Percentiles rank a stretch among this genome's conserved stretches.
Evolutionary conservation across 2,888 invertebrate species (phyloP).

Genomic region (Dexiosoma caninum): DNA sequence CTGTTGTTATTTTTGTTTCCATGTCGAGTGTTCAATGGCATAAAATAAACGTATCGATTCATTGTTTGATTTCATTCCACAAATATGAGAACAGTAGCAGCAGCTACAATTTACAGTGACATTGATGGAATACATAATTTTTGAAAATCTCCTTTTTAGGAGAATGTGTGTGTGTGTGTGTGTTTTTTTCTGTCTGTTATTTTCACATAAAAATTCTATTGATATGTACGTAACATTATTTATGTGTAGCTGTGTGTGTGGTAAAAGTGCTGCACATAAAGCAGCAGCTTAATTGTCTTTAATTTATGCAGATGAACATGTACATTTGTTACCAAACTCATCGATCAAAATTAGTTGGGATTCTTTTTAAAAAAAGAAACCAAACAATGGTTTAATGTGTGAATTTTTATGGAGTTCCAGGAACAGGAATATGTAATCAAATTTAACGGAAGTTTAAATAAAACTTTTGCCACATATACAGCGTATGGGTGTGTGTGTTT

Average conservation of each 20-base stretch:
- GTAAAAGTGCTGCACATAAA: neutral
- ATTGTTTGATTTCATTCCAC: conserved; percentile 44
- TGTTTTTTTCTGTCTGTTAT: conserved; percentile 10
- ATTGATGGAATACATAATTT: conserved; percentile 63
- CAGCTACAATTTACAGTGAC: conserved; percentile 54
- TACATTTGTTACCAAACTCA: neutral
- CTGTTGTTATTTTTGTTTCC: neutral
- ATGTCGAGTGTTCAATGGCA: conserved; percentile 10
- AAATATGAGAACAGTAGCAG: conserved; percentile 43
- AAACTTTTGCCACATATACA: neutral
- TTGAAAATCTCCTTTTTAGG: conserved; percentile 10
- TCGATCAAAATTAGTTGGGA: conserved; percentile 58
- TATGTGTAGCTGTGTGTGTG: neutral
- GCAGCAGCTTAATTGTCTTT: conserved; percentile 36
- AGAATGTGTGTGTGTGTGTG: no score
- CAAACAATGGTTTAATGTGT: conserved; percentile 25
- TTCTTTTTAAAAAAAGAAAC: conserved; percentile 10
- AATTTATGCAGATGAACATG: conserved; percentile 53
- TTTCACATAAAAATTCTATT: conserved; percentile 13
- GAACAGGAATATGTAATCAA: conserved; percentile 4
- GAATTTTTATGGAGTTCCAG: neutral
- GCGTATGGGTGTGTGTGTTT: neutral
- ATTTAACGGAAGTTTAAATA: conserved; percentile 8
- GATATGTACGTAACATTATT: neutral
- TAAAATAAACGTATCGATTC: conserved; percentile 35